A percentile compares a stretch with the other conserved stretches of the same genome.
Evolutionary conservation across 1,140 invertebrate species (phyloP).

Genomic region (Cotesia chilonis): DNA sequence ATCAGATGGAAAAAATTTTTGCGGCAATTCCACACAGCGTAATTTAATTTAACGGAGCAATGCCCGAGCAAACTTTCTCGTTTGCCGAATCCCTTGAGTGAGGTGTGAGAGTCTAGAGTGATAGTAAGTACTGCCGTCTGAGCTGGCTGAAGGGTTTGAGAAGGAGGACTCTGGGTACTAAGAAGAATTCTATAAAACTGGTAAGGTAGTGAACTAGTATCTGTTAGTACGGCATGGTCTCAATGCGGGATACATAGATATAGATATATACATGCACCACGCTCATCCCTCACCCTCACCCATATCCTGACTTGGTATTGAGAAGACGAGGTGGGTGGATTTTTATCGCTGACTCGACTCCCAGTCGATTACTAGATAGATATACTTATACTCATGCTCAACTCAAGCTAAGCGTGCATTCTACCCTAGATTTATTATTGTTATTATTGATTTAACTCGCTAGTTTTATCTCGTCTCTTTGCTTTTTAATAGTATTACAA

Average conservation of each 20-base stretch:
- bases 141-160: too few species aligned
- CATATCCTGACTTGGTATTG: background rate
- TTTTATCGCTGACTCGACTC: constrained; percentile 29
- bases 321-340: constrained; percentile 15
- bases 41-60: constrained; percentile 32
- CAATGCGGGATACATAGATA: background rate
- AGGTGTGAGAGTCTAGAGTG: constrained; percentile 16
- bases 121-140: background rate
- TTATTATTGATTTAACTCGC: background rate
- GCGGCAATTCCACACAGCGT: constrained; percentile 22
- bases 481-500: too few species aligned
- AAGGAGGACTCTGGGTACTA: too few species aligned
- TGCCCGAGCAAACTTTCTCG: constrained; percentile 26
- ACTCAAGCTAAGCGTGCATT: background rate
- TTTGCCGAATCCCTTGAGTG: constrained; percentile 26
- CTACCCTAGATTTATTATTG: background rate
- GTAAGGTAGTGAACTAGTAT: too few species aligned
- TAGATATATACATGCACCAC: too few species aligned
- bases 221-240: too few species aligned
- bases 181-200: too few species aligned
- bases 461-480: constrained; percentile 13
- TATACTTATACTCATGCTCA: background rate
- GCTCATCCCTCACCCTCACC: too few species aligned
- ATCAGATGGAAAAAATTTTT: constrained; percentile 14
- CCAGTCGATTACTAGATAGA: constrained; percentile 24